A percentile compares a stretch with the other conserved stretches of the same genome.
Evolutionary conservation across 2,797 vertebrate species (phyloP).

Genomic region (Sebastolobus altivelis): DNA sequence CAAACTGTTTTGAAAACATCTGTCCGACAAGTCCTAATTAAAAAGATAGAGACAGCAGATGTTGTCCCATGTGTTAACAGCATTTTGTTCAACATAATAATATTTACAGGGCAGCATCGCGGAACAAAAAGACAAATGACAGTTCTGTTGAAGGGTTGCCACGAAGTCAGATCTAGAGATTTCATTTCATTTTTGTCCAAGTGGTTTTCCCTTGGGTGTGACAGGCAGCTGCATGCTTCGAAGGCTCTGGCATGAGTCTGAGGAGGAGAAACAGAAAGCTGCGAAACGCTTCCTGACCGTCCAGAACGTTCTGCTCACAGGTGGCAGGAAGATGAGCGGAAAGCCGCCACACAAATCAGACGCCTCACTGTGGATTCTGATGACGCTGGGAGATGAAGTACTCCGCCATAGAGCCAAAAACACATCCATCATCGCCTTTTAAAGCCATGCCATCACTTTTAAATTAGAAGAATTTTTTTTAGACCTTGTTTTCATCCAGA

Average conservation of each 20-base stretch:
- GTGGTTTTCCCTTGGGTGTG: constrained; percentile 41
- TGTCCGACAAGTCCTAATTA: constrained; percentile 1
- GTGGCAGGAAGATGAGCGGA: constrained; percentile 55
- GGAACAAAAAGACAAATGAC: constrained; percentile 16
- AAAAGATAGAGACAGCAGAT: background rate
- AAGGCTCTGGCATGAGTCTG: constrained; percentile 39
- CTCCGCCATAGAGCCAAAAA: background rate
- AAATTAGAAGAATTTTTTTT: background rate
- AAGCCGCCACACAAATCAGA: constrained; percentile 26
- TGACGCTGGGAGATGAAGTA: background rate
- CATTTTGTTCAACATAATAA: constrained; percentile 9
- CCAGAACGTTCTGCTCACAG: constrained; percentile 61
- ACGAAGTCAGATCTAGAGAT: constrained; percentile 24
- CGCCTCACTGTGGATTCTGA: constrained; percentile 8
- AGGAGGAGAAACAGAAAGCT: constrained; percentile 47
- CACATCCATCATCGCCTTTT: background rate
- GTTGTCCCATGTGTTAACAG: background rate
- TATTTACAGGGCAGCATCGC: constrained; percentile 1
- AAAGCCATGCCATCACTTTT: constrained; percentile 7
- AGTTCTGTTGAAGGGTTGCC: constrained; percentile 2
- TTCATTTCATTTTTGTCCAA: constrained; percentile 42
- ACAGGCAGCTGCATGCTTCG: constrained; percentile 63
- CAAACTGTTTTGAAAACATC: constrained; percentile 1
- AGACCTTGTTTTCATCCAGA: constrained; percentile 4
- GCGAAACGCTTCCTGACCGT: constrained; percentile 44